Conservation (phyloP, 1,140 invertebrate genomes). For the Belonocnema kinseyi region DNA sequence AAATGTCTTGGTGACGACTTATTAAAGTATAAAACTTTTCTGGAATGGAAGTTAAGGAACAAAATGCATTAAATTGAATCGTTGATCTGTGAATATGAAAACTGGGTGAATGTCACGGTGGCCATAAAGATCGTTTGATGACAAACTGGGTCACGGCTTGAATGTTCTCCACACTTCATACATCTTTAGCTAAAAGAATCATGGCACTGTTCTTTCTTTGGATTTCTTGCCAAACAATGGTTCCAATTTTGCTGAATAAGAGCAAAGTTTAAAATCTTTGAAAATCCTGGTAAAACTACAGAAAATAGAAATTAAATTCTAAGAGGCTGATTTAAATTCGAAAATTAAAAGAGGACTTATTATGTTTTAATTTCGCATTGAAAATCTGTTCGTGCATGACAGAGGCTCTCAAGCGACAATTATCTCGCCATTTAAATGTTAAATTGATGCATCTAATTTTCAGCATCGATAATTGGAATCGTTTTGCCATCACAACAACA, state of each 20-base stretch:
- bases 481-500: not conserved
- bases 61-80: not conserved
- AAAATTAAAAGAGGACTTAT: too few species aligned
- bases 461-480: not conserved
- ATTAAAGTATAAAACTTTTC: not conserved
- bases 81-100: slow-evolving; percentile 32
- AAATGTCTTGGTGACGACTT: not conserved
- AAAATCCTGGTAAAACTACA: too few species aligned
- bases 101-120: slow-evolving; percentile 56
- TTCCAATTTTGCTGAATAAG: slow-evolving; percentile 2
- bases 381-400: not conserved
- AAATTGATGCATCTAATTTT: not conserved
- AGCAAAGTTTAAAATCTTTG: not conserved
- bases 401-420: not conserved
- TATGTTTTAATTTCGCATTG: too few species aligned
- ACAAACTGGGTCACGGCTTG: slow-evolving; percentile 55
- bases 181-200: slow-evolving; percentile 25
- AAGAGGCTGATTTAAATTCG: too few species aligned
- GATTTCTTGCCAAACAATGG: slow-evolving; percentile 3
- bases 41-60: not conserved
- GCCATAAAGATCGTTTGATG: slow-evolving; percentile 9
- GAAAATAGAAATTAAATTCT: too few species aligned
- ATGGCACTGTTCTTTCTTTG: slow-evolving; percentile 12
- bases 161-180: slow-evolving; percentile 32
- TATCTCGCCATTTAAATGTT: not conserved